Percentiles rank a stretch among this genome's conserved stretches.
These are phyloP conservation scores for Shinisaurus crocodilurus DNA, from an alignment of 2,113 vertebrate species.

Conservation along the genomic window DNA sequence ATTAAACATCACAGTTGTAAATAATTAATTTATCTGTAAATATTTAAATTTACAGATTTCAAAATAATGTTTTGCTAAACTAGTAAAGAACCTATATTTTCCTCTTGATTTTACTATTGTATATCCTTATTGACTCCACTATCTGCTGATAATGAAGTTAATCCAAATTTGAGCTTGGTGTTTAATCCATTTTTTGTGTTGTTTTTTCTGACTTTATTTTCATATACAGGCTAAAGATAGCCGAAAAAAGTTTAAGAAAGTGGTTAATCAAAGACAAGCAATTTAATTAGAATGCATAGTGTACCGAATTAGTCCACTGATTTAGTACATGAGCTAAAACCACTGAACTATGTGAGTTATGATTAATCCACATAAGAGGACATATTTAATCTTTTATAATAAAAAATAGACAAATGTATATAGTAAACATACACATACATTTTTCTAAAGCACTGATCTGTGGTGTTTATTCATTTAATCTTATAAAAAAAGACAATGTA, in stretches of 20 bases:
- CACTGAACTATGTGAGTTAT: slow-evolving; percentile 53
- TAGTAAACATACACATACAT: slow-evolving; percentile 57
- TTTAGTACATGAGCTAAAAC: slow-evolving; percentile 28
- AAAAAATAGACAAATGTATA: slow-evolving; percentile 67
- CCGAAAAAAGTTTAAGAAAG: not conserved
- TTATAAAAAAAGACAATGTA: too few relatives aligned
- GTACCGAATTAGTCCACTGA: slow-evolving; percentile 10
- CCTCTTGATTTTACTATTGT: slow-evolving; percentile 35
- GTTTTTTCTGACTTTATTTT: not conserved
- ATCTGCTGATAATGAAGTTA: not conserved
- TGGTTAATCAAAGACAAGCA: not conserved
- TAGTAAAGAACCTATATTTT: slow-evolving; percentile 32
- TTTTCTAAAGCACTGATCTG: too few relatives aligned
- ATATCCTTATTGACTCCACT: slow-evolving; percentile 28
- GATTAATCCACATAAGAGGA: slow-evolving; percentile 54
- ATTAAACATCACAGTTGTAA: slow-evolving; percentile 32
- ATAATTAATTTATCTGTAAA: not conserved
- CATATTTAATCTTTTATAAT: slow-evolving; percentile 45
- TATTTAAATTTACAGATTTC: not conserved
- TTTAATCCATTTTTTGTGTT: not conserved
- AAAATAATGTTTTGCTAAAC: slow-evolving; percentile 2
- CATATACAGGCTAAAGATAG: not conserved
- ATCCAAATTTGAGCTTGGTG: slow-evolving; percentile 44
- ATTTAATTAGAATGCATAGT: not conserved
- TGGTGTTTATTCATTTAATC: too few relatives aligned